Conservation (phyloP, 2,113 vertebrate species). For the Misgurnus mizolepis region DNA sequence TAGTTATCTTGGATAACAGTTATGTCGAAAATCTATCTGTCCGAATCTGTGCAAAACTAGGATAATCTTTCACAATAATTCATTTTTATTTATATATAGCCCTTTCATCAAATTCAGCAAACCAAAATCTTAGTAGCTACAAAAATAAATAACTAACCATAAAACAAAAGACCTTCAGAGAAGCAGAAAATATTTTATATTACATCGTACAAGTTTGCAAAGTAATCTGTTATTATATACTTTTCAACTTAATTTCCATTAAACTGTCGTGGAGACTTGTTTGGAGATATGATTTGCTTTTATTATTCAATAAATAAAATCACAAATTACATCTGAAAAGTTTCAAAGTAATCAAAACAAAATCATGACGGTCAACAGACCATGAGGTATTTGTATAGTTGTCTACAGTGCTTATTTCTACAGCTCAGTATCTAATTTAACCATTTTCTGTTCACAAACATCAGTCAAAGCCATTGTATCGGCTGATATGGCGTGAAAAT, state of each 20-base stretch:
- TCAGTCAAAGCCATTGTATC: conserved; percentile 9
- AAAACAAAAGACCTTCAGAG: background rate
- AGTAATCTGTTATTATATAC: too few species aligned
- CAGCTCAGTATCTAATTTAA: background rate
- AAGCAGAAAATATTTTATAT: background rate
- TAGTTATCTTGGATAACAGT: too few species aligned
- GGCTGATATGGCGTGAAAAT: background rate
- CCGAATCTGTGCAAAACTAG: too few species aligned
- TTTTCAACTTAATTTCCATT: too few species aligned
- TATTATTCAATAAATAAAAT: conserved; percentile 94
- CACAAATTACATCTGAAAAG: conserved; percentile 89
- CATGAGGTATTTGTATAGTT: conserved; percentile 95
- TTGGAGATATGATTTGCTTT: conserved; percentile 74
- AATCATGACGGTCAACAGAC: conserved; percentile 84
- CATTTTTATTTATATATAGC: too few species aligned
- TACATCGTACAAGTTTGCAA: too few species aligned
- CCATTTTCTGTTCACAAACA: conserved; percentile 56
- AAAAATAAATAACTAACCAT: too few species aligned
- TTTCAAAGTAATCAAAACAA: conserved; percentile 66
- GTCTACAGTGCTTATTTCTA: conserved; percentile 70
- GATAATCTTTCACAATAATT: too few species aligned
- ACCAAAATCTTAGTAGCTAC: too few species aligned
- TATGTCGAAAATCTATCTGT: too few species aligned
- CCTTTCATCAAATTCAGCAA: too few species aligned
- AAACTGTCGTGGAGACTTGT: conserved; percentile 31